phyloP scores from a whole-genome alignment of 2,113 vertebrate genomes.

The Aspidoscelis tigris region DNA sequence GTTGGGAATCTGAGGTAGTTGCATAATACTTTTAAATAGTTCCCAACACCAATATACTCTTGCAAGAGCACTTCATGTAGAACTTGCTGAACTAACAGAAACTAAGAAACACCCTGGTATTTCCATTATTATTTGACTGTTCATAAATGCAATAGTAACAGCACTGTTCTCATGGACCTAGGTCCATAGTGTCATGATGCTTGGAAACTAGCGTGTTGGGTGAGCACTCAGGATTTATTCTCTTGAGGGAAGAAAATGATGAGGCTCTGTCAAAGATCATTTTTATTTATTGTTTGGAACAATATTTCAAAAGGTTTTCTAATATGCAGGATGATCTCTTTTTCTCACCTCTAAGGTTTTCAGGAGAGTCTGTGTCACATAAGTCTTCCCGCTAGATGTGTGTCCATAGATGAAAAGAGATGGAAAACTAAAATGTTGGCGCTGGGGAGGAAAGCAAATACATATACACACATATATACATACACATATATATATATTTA shows the following conservation, averaged over 20 bases:
- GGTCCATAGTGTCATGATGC: background rate
- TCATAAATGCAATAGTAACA: background rate
- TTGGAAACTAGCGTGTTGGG: background rate
- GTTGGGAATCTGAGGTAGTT: too few species aligned
- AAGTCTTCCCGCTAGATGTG: conserved; percentile 93
- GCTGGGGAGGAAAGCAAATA: conserved; percentile 68
- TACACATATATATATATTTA: background rate
- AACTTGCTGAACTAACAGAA: background rate
- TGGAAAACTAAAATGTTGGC: conserved; percentile 89
- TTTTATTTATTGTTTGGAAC: background rate
- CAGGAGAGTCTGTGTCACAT: conserved; percentile 86
- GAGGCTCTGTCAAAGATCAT: background rate
- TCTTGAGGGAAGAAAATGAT: background rate
- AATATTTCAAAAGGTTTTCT: background rate
- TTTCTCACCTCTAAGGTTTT: conserved; percentile 88
- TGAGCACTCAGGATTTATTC: background rate
- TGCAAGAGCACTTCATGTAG: too few species aligned
- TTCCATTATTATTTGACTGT: background rate
- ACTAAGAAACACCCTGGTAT: background rate
- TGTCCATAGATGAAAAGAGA: conserved; percentile 96
- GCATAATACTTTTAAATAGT: too few species aligned
- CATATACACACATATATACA: too few species aligned
- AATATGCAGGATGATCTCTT: background rate
- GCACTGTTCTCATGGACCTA: background rate
- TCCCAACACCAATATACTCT: too few species aligned